Percentiles rank a stretch among this genome's conserved stretches.
Conservation (phyloP, 2,797 vertebrate genomes). For the Mycteria americana region DNA sequence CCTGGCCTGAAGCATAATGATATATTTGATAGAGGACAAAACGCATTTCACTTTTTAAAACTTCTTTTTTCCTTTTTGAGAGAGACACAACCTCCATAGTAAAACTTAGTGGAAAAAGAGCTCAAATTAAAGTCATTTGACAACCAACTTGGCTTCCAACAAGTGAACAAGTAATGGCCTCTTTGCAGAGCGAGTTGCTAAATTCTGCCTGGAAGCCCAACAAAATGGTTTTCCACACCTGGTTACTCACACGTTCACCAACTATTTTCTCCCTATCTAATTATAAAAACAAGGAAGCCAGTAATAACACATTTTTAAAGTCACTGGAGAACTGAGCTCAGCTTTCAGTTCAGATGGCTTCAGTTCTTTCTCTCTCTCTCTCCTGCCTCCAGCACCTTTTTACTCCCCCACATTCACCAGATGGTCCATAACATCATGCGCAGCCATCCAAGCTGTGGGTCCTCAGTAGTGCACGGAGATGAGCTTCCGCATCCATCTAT, state of each 20-base stretch:
- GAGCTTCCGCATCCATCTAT: background rate
- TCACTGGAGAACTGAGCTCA: conserved; percentile 14
- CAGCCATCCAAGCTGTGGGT: background rate
- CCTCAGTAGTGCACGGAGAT: background rate
- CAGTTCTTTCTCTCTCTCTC: background rate
- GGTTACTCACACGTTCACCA: background rate
- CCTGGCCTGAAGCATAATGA: background rate
- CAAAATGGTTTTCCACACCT: background rate
- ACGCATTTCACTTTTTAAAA: conserved; percentile 2
- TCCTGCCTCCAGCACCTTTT: background rate
- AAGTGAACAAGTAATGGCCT: background rate
- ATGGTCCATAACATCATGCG: background rate
- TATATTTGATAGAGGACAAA: background rate
- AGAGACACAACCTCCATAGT: background rate
- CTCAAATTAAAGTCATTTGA: background rate
- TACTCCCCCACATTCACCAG: background rate
- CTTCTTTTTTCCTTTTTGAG: background rate
- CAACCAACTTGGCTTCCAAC: background rate
- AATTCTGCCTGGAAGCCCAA: conserved; percentile 9
- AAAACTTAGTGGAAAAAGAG: background rate
- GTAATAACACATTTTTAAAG: background rate
- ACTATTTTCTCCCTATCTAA: conserved; percentile 8
- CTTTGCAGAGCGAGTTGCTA: background rate
- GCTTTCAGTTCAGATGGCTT: background rate
- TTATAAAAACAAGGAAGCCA: background rate